Evolutionary conservation across 2,113 vertebrate genomes (phyloP).

Genomic region (Girardinichthys multiradiatus): DNA sequence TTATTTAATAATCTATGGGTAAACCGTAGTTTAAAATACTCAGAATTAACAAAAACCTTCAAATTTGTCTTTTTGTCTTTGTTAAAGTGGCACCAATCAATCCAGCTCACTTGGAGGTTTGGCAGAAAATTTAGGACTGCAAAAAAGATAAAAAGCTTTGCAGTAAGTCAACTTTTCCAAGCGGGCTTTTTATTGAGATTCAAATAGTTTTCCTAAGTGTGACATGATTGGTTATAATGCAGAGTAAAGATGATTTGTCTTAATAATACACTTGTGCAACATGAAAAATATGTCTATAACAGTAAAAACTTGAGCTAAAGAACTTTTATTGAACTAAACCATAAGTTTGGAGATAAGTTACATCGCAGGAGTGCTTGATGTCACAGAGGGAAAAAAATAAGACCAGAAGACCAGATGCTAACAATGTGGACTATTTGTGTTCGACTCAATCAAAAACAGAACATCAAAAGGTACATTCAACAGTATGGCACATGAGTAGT

Average conservation of each 20-base stretch:
- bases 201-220: conserved; percentile 48
- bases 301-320: neutral
- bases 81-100: no score
- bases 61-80: no score
- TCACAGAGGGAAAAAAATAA: neutral
- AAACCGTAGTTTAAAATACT: no score
- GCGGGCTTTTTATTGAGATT: conserved; percentile 67
- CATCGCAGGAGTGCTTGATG: conserved; percentile 43
- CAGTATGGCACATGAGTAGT: conserved; percentile 53
- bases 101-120: neutral
- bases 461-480: conserved; percentile 54
- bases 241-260: conserved; percentile 41
- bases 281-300: neutral
- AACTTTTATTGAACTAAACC: conserved; percentile 10
- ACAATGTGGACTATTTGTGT: conserved; percentile 40
- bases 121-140: no score
- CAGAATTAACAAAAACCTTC: no score
- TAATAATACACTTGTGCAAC: conserved; percentile 43
- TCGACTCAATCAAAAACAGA: conserved; percentile 26
- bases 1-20: no score
- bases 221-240: conserved; percentile 50
- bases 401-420: conserved; percentile 2
- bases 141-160: no score
- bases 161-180: conserved; percentile 7
- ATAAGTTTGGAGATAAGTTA: conserved; percentile 11